Base-by-base conservation (phyloP, 2,888 invertebrate genomes). In the Limnephilus lunatus region DNA sequence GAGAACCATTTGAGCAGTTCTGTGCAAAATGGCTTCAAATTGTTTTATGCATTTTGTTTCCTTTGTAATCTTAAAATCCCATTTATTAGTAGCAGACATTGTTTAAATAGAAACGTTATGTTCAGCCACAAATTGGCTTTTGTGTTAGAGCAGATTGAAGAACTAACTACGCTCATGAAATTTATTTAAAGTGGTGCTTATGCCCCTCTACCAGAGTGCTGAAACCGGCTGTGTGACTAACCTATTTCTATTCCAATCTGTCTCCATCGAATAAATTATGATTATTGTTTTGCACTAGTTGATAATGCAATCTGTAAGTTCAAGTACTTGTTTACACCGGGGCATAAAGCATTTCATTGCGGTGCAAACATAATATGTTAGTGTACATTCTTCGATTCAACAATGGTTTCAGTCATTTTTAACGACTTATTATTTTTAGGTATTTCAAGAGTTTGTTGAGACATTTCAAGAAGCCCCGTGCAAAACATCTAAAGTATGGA, bases 371-470 rank as follows among this genome's bases (percentile, higher is more conserved):
- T 2, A 19, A 68, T 19, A 25, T 68, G 25, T 68, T 19, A 68
- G 7, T 68, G 9, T 2, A 68, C 68, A 9, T 68, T 68, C 2
- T 25, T 68, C n/a, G 2, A 68, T 25, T 68, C 25, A 68, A 25
- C 68, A 68, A 68, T n/a, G 3, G 68, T 68, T n/a, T 68, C 9
- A 68, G 0, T 68, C 9, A 9, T 25, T 19, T 68, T 48, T 53
- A 53, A 53, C 3, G 53, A 53, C 53, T 85, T 11, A 35, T 48
- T 86, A n/a, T 86, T 88, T 95, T 90, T 94, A 98, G 98, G 99
- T 98, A 0, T 99, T 99, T 95, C 98, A 99, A 96, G 99, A 99
- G 95, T 99, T 99, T 96, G 98, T 99, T 85, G 99, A 99, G 94
- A 99, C 99, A 12, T 99, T 99, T 95, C 98, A 99, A 97, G 99